These are phyloP conservation scores for Staurois parvus DNA, from an alignment of 2,797 vertebrate genomes.

Conservation along the genomic window DNA sequence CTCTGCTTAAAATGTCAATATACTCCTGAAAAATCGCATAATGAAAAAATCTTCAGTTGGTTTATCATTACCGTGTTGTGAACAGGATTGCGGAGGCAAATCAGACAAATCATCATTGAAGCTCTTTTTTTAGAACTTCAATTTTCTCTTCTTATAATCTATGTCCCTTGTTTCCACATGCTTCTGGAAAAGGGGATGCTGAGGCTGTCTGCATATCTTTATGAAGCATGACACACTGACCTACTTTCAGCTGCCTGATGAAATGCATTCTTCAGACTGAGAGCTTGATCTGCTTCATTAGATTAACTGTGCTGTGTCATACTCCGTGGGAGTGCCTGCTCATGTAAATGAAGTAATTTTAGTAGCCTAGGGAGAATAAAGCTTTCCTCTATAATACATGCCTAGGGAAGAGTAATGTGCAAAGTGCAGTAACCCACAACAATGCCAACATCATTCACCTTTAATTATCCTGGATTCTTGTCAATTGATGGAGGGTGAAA, in stretches of 20 bases:
- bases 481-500: too few relatives aligned
- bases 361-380: background rate
- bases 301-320: conserved; percentile 25
- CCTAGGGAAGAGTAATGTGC: background rate
- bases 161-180: conserved; percentile 5
- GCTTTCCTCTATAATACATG: too few relatives aligned
- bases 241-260: conserved; percentile 61
- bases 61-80: background rate
- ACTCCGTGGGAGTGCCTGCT: background rate
- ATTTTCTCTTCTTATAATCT: background rate
- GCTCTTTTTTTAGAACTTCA: background rate
- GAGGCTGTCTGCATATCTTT: conserved; percentile 51
- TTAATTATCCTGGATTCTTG: too few relatives aligned
- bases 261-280: conserved; percentile 33
- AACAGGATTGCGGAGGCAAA: background rate
- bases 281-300: conserved; percentile 37
- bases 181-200: conserved; percentile 27
- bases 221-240: conserved; percentile 67
- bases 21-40: too few relatives aligned
- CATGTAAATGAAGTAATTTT: background rate
- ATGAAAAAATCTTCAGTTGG: too few relatives aligned
- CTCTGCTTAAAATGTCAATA: too few relatives aligned
- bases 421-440: background rate
- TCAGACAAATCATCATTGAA: background rate
- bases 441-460: too few relatives aligned